These are phyloP conservation scores for Atrina japonica DNA, from an alignment of 2,888 invertebrate genomes.

Conservation along the genomic window DNA sequence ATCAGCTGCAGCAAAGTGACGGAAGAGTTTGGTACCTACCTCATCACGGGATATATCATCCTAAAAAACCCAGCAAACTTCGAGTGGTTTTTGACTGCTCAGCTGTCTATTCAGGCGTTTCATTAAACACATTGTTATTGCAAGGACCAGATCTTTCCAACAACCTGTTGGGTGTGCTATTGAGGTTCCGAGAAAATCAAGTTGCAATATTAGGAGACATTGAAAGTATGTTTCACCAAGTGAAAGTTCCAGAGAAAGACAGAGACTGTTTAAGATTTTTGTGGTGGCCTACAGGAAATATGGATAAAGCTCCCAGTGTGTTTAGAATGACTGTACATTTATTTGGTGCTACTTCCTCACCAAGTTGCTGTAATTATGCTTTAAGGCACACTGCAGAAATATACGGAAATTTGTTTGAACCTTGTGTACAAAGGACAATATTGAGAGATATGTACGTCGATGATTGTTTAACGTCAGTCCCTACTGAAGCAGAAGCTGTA, in stretches of 20 bases:
- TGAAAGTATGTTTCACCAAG: no score
- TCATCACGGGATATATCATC: slow-evolving; percentile 5
- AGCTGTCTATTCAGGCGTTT: slow-evolving; percentile 26
- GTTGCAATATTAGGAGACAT: slow-evolving; percentile 29
- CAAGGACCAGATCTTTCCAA: no score
- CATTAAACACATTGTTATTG: slow-evolving; percentile 25
- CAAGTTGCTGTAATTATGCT: slow-evolving; percentile 27
- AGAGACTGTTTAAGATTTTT: no score
- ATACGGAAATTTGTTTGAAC: not conserved
- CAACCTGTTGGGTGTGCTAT: slow-evolving; percentile 25
- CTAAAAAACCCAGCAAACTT: slow-evolving; percentile 17
- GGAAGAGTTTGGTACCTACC: slow-evolving; percentile 25
- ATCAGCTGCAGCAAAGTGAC: not conserved
- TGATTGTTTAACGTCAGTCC: slow-evolving; percentile 20
- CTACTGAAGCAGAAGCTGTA: slow-evolving; percentile 8
- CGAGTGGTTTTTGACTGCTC: slow-evolving; percentile 44
- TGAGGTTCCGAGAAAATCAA: slow-evolving; percentile 25
- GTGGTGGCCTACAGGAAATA: slow-evolving; percentile 30
- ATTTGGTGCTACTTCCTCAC: slow-evolving; percentile 32
- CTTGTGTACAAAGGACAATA: not conserved
- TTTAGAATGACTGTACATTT: slow-evolving; percentile 31
- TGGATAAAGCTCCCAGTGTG: not conserved
- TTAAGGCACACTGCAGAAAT: not conserved
- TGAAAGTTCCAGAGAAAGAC: slow-evolving; percentile 21
- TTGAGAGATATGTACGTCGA: slow-evolving; percentile 27